Evolutionary conservation across 2,888 invertebrate species (phyloP), one percentile per base, ranked within the genome.

Genomic region (Teinopalpus imperialis): DNA sequence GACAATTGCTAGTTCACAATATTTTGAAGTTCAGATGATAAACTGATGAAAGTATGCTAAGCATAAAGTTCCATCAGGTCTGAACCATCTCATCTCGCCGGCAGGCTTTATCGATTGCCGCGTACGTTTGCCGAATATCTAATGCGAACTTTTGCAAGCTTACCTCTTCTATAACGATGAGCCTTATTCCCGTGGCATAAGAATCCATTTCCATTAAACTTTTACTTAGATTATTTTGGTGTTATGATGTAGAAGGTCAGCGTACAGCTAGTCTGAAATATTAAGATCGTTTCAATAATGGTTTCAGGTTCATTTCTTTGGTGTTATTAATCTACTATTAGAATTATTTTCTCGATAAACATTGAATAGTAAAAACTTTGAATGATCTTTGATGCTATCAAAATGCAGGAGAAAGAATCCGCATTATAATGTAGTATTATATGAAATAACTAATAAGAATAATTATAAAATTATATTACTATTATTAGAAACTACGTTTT

Each of bases 71-170:
- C 16, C 48, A 43, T 46, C 27, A 51, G 42, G 59, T 54, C 56
- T 60, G 57, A 54, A 53, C 59, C 66, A 62, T 63, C 66, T 68
- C 65, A 64, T 66, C 68, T 66, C 67, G 65, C 54, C 55, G 36
- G 50, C 53, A 63, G 53, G 48, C 56, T 59, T 37, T 69, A 81
- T 81, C 81, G 81, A 82, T 81, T 71, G 62, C 44, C 48, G 53
- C 46, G 51, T 61, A 79, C 79, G 79, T 57, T 20, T 13, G 29
- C 41, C 52, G 82, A 69, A 82, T 82, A 69, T 65, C 26, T 66
- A 81, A 76, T 75, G 46, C 36, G 29, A 36, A 37, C 30, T 43
- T 41, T 52, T 36, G 29, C 44, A 27, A 34, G 29, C 29, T 29
- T 21, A 27, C 2, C 5, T 0, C 1, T 34, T 29, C 16, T 8